Evolutionary conservation across 2,888 invertebrate species (phyloP).

Genomic region (Stegophylla sp.): DNA sequence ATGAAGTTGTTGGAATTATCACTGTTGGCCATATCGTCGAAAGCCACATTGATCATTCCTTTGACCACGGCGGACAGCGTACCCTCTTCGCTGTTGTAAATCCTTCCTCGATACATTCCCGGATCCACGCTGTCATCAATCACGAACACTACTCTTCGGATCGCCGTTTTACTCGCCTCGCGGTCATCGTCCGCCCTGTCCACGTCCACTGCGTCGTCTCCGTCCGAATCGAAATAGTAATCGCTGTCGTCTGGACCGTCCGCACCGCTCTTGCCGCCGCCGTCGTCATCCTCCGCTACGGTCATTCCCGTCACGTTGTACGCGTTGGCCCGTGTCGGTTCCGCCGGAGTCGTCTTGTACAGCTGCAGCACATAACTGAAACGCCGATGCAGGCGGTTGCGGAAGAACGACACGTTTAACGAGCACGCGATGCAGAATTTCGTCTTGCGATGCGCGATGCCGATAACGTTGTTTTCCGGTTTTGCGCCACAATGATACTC

Average conservation of each 20-base stretch:
- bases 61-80: conserved; percentile 9
- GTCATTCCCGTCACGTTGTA: conserved; percentile 19
- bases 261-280: neutral
- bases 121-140: conserved; percentile 37
- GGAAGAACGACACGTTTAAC: neutral
- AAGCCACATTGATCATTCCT: conserved; percentile 41
- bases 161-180: neutral
- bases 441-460: neutral
- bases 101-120: conserved; percentile 32
- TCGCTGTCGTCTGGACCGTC: neutral
- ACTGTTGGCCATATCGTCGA: neutral
- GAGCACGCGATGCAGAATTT: conserved; percentile 32
- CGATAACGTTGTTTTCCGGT: neutral
- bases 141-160: conserved; percentile 19
- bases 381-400: neutral
- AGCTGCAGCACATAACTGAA: conserved; percentile 31
- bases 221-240: conserved; percentile 36
- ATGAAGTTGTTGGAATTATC: conserved; percentile 14
- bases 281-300: neutral
- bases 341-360: neutral
- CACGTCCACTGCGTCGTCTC: neutral
- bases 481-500: neutral
- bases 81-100: conserved; percentile 11
- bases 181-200: neutral
- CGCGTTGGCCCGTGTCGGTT: neutral